Percentiles rank a stretch among this genome's conserved stretches.
phyloP scores from a whole-genome alignment of 2,888 invertebrate genomes.

The Epistrophe grossulariae region DNA sequence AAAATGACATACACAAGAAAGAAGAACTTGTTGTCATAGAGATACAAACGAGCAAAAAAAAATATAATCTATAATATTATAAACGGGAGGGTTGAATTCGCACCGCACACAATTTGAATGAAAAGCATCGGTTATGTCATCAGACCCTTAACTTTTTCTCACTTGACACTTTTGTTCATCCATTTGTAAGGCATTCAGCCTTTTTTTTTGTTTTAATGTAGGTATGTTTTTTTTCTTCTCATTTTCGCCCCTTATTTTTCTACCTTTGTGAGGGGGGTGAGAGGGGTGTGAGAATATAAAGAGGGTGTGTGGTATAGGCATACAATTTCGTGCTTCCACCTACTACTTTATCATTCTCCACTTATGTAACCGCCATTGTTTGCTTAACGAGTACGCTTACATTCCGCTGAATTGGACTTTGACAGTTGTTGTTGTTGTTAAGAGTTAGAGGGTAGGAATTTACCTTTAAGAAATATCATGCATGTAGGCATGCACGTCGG shows the following conservation, averaged over 20 bases:
- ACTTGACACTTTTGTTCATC: slow-evolving; percentile 40
- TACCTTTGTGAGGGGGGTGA: background rate
- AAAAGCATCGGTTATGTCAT: slow-evolving; percentile 33
- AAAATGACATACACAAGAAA: background rate
- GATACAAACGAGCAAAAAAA: background rate
- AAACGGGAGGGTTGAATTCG: slow-evolving; percentile 7
- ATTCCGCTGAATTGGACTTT: slow-evolving; percentile 60
- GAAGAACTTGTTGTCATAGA: background rate
- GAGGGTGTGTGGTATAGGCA: background rate
- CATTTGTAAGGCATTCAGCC: slow-evolving; percentile 18
- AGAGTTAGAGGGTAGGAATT: background rate
- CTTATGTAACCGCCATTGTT: slow-evolving; percentile 30
- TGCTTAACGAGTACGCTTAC: slow-evolving; percentile 52
- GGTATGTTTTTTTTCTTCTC: background rate
- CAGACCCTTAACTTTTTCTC: slow-evolving; percentile 38
- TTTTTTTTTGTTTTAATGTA: slow-evolving; percentile 2
- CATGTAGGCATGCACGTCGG: slow-evolving; percentile 2
- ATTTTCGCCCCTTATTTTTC: background rate
- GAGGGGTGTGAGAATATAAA: background rate
- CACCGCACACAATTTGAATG: slow-evolving; percentile 11
- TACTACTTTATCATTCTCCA: slow-evolving; percentile 17
- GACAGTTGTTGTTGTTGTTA: slow-evolving; percentile 5
- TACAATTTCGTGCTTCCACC: background rate
- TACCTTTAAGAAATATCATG: background rate
- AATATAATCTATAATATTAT: background rate